Percentiles rank a stretch among this genome's conserved stretches.
phyloP scores from a whole-genome alignment of 2,888 invertebrate species.

The Orchesella flavescens region DNA sequence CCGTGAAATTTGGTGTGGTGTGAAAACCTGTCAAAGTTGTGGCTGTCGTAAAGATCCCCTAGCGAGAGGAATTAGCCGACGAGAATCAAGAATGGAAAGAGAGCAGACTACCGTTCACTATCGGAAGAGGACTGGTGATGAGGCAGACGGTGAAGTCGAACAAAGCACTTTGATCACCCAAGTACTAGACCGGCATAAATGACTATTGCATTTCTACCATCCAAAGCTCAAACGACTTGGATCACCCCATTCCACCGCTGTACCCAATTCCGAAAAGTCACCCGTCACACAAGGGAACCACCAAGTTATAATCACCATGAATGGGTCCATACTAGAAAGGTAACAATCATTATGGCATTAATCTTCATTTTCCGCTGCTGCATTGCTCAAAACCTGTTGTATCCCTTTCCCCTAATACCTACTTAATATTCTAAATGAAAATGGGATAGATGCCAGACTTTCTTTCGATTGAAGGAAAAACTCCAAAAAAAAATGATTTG shows the following conservation, averaged over 20 bases:
- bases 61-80: slow-evolving; percentile 48
- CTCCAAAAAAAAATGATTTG: slow-evolving; percentile 6
- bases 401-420: too few relatives aligned
- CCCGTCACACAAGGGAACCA: slow-evolving; percentile 15
- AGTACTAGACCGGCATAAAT: slow-evolving; percentile 69
- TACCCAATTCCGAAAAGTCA: background rate
- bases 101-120: slow-evolving; percentile 70
- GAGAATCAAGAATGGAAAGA: slow-evolving; percentile 63
- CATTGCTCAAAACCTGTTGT: background rate
- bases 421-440: too few relatives aligned
- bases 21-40: slow-evolving; percentile 65
- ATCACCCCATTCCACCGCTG: slow-evolving; percentile 29
- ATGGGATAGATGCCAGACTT: too few relatives aligned
- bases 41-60: slow-evolving; percentile 57
- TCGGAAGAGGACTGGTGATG: slow-evolving; percentile 62
- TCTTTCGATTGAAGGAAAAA: too few relatives aligned
- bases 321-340: slow-evolving; percentile 57
- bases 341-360: slow-evolving; percentile 6
- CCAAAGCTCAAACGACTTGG: slow-evolving; percentile 54
- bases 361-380: background rate
- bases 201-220: slow-evolving; percentile 65
- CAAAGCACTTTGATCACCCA: slow-evolving; percentile 72
- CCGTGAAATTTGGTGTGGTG: slow-evolving; percentile 79
- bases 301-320: slow-evolving; percentile 48
- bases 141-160: slow-evolving; percentile 67